Percentiles rank a stretch among this genome's conserved stretches.
Evolutionary conservation across 2,888 invertebrate genomes (phyloP).

Genomic region (Microchrysa polita): DNA sequence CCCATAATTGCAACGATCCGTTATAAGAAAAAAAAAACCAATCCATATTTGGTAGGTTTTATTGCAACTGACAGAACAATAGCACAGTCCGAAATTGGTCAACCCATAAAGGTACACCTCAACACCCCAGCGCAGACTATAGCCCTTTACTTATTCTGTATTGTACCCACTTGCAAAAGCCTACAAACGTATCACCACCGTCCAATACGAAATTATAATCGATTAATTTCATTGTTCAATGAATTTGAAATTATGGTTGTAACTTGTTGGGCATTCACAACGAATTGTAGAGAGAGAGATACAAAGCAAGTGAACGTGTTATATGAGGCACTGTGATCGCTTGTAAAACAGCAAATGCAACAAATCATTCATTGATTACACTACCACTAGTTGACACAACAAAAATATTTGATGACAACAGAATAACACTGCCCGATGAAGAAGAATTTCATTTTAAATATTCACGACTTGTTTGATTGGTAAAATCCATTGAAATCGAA

Average conservation of each 20-base stretch:
- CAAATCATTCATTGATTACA: too few relatives aligned
- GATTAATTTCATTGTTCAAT: conserved; percentile 26
- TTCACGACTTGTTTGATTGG: conserved; percentile 8
- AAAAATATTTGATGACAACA: not conserved
- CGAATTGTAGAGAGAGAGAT: not conserved
- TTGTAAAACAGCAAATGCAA: not conserved
- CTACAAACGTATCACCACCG: too few relatives aligned
- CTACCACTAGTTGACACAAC: not conserved
- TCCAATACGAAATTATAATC: not conserved
- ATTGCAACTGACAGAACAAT: too few relatives aligned
- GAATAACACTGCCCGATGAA: not conserved
- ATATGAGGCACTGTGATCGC: not conserved
- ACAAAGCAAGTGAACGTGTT: not conserved
- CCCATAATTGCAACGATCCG: too few relatives aligned
- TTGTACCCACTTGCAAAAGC: too few relatives aligned
- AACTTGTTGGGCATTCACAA: not conserved
- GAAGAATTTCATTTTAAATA: conserved; percentile 28
- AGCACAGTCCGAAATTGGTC: too few relatives aligned
- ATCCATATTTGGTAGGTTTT: too few relatives aligned
- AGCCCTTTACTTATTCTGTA: too few relatives aligned
- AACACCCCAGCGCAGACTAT: too few relatives aligned
- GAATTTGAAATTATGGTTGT: not conserved
- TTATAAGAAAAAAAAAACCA: too few relatives aligned
- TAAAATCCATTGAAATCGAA: conserved; percentile 1
- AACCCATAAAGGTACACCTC: too few relatives aligned